Evolutionary conservation across 2,113 vertebrate species (phyloP), one percentile per base, ranked within the genome.

Genomic region (Pluvialis apricaria): DNA sequence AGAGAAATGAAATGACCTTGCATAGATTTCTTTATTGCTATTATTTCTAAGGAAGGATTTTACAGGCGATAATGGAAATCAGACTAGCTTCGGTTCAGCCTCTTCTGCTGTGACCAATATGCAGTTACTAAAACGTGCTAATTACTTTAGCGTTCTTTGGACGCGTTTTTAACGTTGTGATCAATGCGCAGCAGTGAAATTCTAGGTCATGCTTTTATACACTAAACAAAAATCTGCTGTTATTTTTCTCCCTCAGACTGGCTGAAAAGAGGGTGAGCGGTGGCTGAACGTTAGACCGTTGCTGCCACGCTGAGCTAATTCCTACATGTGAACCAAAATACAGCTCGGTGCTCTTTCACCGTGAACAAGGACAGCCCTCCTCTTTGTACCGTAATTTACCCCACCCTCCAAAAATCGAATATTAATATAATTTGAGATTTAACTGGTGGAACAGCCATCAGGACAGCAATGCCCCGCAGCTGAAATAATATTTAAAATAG

Each of bases 401-500:
- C 97, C 96, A 94, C 95, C 95, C 97, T 96, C 96, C 97, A 97
- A 97, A 98, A 98, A 98, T 98, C 97, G 97, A 98, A 98, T 99
- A 98, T 99, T 98, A 98, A 98, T 98, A 98, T 98, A 98, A 98
- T 99, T 98, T 98, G 98, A 98, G 98, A 97, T 98, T 97, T 98
- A 98, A 98, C 98, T 98, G 98, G 98, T 99, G 98, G 97, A 99
- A 97, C 97, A 97, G 97, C 97, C 98, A 98, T 98, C 97, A 97
- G 97, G 95, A 97, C 97, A 98, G 97, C 98, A 98, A 98, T 99
- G 98, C 98, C 98, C 98, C 77, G 98, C 98, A 99, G 98, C 98
- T 97, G 98, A 98, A 99, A 98, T 98, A 97, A 98, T 99, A 99
- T 99, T 98, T 98, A 98, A 98, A 98, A 98, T 98, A 98, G 98